These are phyloP conservation scores for Aspidiotus rigidus DNA, from an alignment of 2,888 invertebrate genomes.

Conservation along the genomic window DNA sequence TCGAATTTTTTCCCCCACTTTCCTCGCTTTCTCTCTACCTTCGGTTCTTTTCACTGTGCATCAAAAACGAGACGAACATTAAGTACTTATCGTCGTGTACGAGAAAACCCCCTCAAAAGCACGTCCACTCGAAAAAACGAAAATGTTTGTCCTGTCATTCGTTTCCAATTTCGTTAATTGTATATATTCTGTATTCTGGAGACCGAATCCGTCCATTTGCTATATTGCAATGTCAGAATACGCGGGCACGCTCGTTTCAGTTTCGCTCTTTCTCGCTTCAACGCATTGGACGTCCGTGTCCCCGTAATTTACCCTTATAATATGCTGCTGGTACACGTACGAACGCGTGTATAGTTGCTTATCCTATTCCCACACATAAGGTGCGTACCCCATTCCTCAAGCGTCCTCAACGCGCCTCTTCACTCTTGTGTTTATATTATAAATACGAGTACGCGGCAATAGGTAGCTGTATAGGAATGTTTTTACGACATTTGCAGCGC, in stretches of 20 bases:
- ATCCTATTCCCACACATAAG: background rate
- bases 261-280: background rate
- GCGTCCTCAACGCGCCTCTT: no score
- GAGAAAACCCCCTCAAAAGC: background rate
- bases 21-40: background rate
- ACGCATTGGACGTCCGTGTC: background rate
- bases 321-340: background rate
- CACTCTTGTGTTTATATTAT: no score
- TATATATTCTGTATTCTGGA: background rate
- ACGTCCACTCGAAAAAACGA: slow-evolving; percentile 10
- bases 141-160: slow-evolving; percentile 10
- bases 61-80: background rate
- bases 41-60: background rate
- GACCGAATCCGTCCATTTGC: slow-evolving; percentile 12
- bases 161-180: slow-evolving; percentile 16
- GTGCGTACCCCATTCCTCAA: background rate
- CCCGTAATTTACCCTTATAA: slow-evolving; percentile 1
- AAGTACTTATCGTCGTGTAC: background rate
- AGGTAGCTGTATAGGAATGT: background rate
- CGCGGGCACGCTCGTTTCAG: background rate
- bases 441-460: no score
- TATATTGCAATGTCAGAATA: slow-evolving; percentile 17
- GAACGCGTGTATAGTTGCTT: background rate
- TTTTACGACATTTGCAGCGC: background rate
- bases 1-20: background rate